phyloP scores from a whole-genome alignment of 2,888 invertebrate species.

The Autographa pulchrina region DNA sequence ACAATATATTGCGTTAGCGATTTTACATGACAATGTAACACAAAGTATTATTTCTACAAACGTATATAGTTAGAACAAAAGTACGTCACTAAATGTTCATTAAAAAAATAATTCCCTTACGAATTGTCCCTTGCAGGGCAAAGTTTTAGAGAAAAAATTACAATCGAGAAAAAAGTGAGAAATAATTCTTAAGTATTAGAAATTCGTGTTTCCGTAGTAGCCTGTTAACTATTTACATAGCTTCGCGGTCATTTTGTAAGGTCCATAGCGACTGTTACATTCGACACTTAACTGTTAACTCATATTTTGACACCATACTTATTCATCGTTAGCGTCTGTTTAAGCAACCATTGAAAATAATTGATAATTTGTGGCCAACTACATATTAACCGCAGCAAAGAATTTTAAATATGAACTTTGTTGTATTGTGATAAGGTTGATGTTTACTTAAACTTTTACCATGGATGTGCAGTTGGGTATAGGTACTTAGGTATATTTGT shows the following conservation, averaged over 20 bases:
- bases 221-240: conserved; percentile 40
- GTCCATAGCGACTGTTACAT: conserved; percentile 30
- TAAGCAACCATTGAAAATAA: conserved; percentile 15
- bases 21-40: too few species aligned
- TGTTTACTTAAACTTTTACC: neutral
- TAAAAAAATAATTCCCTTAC: too few species aligned
- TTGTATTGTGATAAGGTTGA: neutral
- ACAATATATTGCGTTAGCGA: too few species aligned
- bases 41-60: too few species aligned
- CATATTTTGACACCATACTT: conserved; percentile 24
- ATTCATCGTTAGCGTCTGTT: conserved; percentile 20
- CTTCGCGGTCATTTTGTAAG: conserved; percentile 45
- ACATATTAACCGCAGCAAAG: neutral
- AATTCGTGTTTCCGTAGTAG: conserved; percentile 24
- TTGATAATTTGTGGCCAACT: conserved; percentile 14
- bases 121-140: neutral
- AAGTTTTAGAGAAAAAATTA: neutral
- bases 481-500: neutral
- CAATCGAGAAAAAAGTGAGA: conserved; percentile 27
- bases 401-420: neutral
- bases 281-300: conserved; percentile 40
- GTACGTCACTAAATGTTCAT: too few species aligned
- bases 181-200: neutral
- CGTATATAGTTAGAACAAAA: too few species aligned
- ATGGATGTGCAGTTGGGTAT: neutral